Base-by-base conservation (phyloP, 2,888 invertebrate genomes). In the Agonopterix arenella region DNA sequence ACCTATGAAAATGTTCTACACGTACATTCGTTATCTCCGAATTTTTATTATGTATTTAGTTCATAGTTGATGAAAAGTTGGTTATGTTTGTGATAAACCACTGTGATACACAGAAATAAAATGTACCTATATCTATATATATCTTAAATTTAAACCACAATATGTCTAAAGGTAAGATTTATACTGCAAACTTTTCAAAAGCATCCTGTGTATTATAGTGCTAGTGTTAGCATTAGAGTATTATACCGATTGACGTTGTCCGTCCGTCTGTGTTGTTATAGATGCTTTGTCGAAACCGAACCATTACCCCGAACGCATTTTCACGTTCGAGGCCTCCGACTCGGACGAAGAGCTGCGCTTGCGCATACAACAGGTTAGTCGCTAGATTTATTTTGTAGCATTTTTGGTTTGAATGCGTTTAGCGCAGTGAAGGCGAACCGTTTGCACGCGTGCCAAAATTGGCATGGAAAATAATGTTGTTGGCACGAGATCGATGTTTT, bases 231-330 rank as follows among this genome's bases (percentile, higher is more conserved):
- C 18, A 40, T 9, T 40, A 40, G 40, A 40, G 40, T 40, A 9
- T 40, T 40, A 49, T 41, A 45, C 37, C 60, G 56, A 69, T 67
- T 84, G 79, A 84, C 74, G 80, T 81, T 81, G 76, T 81, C 66
- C 77, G 79, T 84, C 76, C 78, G 76, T 86, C 81, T 84, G 85
- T 89, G 86, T 89, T 89, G 86, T 89, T 89, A 76, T 89, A 89
- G 89, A 89, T 89, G 83, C 88, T 88, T 89, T 89, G 84, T 86
- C 88, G 81, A 86, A 89, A 86, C 77, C 84, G 80, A 88, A 77
- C 76, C 82, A 84, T 84, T 88, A 84, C 58, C 88, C 86, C 66
- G 89, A 89, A 77, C 83, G 85, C 70, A 80, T 88, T 73, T 88
- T 83, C 80, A 76, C 86, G 73, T 89, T 86, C 77, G 88, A 88